Evolutionary conservation across 2,797 vertebrate genomes (phyloP).

Genomic region (Microhierax caerulescens): DNA sequence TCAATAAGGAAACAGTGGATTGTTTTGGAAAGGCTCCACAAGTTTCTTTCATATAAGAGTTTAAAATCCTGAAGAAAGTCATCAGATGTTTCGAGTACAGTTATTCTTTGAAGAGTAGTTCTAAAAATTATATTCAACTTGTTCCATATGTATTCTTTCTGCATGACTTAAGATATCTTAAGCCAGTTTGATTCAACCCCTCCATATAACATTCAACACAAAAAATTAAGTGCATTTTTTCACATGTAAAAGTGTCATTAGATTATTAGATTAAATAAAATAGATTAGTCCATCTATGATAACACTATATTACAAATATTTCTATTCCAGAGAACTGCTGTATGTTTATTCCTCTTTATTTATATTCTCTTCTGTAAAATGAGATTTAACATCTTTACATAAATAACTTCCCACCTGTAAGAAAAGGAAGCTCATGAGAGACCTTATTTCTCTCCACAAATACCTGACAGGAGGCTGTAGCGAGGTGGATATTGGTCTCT

Average conservation of each 20-base stretch:
- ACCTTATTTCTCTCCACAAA: background rate
- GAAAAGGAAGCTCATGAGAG: background rate
- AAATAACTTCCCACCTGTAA: background rate
- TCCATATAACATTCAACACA: background rate
- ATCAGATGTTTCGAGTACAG: background rate
- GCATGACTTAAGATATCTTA: background rate
- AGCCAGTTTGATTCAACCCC: background rate
- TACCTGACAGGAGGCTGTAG: background rate
- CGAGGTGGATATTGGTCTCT: fast-evolving
- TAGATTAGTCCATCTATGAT: background rate
- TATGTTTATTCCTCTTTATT: background rate
- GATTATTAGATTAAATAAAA: background rate
- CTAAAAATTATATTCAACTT: background rate
- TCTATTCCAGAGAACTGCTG: background rate
- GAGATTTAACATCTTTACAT: background rate
- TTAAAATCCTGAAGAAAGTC: background rate
- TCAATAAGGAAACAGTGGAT: background rate
- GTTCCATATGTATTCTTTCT: background rate
- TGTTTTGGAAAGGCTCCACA: background rate
- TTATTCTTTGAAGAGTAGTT: background rate
- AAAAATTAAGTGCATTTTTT: background rate
- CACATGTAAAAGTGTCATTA: background rate
- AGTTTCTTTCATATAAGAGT: background rate
- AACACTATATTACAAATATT: background rate
- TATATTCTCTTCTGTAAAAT: background rate